Percentiles rank a stretch among this genome's conserved stretches.
These are phyloP conservation scores for Bombus breviceps DNA, from an alignment of 1,140 invertebrate species.

Conservation along the genomic window DNA sequence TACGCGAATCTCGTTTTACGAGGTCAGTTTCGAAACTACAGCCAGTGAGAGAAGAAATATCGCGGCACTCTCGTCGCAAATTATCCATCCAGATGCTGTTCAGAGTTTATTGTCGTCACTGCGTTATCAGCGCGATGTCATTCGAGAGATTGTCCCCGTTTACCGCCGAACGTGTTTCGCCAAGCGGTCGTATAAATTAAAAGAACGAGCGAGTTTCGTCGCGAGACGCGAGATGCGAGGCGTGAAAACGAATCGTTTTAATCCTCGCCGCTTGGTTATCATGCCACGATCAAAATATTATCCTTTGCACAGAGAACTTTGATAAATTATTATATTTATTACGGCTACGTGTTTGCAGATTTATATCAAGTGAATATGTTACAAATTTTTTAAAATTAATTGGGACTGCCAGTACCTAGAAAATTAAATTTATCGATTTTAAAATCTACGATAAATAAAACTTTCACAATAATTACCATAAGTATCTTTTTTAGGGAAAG, in stretches of 20 bases:
- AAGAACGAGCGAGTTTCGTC: neutral
- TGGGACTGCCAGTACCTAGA: no score
- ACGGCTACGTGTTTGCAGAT: neutral
- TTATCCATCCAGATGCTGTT: conserved; percentile 2
- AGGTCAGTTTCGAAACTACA: conserved; percentile 3
- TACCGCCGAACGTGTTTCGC: conserved; percentile 14
- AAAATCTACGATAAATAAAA: no score
- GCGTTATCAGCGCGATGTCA: conserved; percentile 19
- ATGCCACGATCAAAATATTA: neutral
- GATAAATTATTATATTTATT: neutral
- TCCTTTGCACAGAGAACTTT: neutral
- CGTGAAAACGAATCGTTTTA: conserved; percentile 3
- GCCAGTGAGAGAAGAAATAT: conserved; percentile 7
- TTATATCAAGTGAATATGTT: neutral
- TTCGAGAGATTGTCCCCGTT: conserved; percentile 22
- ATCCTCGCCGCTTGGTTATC: neutral
- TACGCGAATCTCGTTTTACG: conserved; percentile 24
- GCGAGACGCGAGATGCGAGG: no score
- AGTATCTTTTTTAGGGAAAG: no score
- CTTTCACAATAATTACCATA: no score
- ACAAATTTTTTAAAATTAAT: no score
- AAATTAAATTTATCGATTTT: no score
- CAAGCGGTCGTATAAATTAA: conserved; percentile 23
- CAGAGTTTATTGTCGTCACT: conserved; percentile 17
- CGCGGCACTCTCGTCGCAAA: neutral